phyloP scores from a whole-genome alignment of 2,888 invertebrate genomes.

The Megamerina dolium region DNA sequence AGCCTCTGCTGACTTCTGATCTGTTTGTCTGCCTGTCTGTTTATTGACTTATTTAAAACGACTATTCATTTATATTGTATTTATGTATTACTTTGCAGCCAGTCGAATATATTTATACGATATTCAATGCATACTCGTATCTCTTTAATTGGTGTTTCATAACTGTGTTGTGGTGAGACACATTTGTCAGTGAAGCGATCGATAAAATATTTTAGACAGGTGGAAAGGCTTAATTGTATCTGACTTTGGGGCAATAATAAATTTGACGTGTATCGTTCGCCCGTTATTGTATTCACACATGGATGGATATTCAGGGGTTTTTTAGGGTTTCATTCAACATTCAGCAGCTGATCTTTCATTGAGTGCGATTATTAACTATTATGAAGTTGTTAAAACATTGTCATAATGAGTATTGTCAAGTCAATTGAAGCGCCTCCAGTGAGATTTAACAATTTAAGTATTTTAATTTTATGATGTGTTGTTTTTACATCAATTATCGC shows the following conservation, averaged over 20 bases:
- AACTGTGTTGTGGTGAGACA: conserved; percentile 27
- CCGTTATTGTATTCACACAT: no score
- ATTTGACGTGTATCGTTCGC: no score
- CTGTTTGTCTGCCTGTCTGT: no score
- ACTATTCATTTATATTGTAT: no score
- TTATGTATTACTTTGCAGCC: background rate
- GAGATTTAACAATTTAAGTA: conserved; percentile 37
- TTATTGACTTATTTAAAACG: no score
- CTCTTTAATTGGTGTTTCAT: conserved; percentile 42
- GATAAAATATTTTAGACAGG: conserved; percentile 37
- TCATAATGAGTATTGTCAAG: background rate
- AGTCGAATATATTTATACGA: background rate
- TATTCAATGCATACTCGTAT: conserved; percentile 20
- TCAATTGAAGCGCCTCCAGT: conserved; percentile 26
- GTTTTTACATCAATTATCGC: no score
- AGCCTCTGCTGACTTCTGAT: no score
- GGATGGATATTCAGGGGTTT: no score
- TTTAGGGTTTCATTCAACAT: no score
- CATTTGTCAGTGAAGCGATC: conserved; percentile 42
- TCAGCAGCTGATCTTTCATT: no score
- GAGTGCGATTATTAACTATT: no score
- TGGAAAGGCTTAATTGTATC: conserved; percentile 35
- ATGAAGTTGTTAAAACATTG: conserved; percentile 21
- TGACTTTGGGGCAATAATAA: conserved; percentile 18
- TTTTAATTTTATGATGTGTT: no score